Conservation (phyloP, 2,797 vertebrate species). For the Chaetodon trifasciatus region DNA sequence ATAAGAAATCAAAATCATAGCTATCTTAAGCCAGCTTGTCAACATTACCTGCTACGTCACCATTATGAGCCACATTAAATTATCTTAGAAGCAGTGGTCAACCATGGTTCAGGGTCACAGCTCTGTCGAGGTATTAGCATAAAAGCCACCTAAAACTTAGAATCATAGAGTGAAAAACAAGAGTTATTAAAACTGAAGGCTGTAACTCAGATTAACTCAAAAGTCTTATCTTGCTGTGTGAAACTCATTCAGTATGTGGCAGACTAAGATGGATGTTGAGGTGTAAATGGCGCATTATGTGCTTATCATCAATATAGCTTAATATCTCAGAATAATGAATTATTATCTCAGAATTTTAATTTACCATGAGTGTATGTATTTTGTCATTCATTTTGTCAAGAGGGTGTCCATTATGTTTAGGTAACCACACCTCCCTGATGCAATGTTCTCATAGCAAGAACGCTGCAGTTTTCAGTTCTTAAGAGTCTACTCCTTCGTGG, state of each 20-base stretch:
- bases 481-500: background rate
- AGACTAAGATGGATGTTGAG: background rate
- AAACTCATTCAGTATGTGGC: background rate
- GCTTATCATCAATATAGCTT: background rate
- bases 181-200: background rate
- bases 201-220: background rate
- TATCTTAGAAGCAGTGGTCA: background rate
- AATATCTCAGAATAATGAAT: background rate
- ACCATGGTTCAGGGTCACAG: background rate
- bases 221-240: too few species aligned
- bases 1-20: background rate
- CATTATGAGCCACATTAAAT: background rate
- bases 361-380: background rate
- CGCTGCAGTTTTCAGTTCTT: background rate
- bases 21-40: background rate
- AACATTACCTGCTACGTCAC: background rate
- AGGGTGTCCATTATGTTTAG: background rate
- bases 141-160: background rate
- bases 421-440: background rate
- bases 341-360: background rate
- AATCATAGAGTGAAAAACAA: background rate
- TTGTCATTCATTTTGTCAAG: background rate
- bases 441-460: background rate
- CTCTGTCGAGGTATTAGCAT: background rate
- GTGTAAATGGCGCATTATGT: background rate